Percentiles rank a stretch among this genome's conserved stretches.
These are phyloP conservation scores for Mesembrinibis cayennensis DNA, from an alignment of 2,113 vertebrate species.

Conservation along the genomic window DNA sequence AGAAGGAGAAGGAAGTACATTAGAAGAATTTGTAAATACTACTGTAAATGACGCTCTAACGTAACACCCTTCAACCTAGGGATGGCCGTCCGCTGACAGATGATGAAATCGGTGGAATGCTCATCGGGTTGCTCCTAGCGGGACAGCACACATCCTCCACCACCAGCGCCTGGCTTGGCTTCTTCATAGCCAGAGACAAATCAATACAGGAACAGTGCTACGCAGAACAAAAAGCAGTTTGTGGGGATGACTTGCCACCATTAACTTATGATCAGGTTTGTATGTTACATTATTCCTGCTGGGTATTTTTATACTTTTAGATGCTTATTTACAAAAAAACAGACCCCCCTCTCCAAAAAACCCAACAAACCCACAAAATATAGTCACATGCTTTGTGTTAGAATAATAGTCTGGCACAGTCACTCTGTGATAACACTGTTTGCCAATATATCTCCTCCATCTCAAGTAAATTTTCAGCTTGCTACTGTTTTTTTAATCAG, in stretches of 20 bases:
- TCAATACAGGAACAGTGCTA: constrained; percentile 86
- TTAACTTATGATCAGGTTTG: constrained; percentile 88
- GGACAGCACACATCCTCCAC: constrained; percentile 98
- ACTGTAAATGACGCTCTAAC: neutral
- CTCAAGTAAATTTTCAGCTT: neutral
- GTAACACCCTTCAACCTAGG: constrained; percentile 39
- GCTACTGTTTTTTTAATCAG: neutral
- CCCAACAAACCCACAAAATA: neutral
- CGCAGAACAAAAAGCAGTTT: constrained; percentile 85
- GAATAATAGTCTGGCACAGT: neutral
- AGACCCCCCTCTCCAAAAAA: no score
- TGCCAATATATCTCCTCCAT: neutral
- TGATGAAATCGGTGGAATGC: constrained; percentile 89
- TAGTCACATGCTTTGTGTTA: neutral
- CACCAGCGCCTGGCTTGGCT: constrained; percentile 95
- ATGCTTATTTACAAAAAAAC: neutral
- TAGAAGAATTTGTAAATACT: neutral
- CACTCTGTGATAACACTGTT: neutral
- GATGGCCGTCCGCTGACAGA: constrained; percentile 83
- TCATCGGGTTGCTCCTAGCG: constrained; percentile 91
- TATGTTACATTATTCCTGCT: neutral
- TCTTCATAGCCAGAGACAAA: constrained; percentile 89
- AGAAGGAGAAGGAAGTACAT: neutral
- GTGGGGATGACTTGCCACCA: constrained; percentile 84
- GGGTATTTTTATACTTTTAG: neutral